phyloP scores from a whole-genome alignment of 2,797 vertebrate genomes.

The Myoxocephalus aenaeus region DNA sequence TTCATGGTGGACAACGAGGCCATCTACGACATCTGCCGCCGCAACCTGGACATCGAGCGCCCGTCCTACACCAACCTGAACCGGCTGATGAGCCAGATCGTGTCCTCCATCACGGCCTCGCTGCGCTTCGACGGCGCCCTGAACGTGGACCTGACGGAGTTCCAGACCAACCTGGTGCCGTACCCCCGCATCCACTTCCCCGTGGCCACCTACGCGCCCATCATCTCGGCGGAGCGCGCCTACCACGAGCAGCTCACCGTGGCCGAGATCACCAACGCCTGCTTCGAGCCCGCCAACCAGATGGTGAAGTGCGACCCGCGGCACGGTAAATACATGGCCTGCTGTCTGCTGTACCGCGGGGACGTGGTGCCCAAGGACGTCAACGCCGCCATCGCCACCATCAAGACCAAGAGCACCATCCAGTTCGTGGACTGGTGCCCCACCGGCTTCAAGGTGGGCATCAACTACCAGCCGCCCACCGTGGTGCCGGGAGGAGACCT shows the following conservation, averaged over 20 bases:
- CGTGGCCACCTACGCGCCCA: conserved; percentile 82
- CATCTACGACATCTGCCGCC: conserved; percentile 94
- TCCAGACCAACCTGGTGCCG: conserved; percentile 86
- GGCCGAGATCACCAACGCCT: conserved; percentile 83
- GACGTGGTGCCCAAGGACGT: conserved; percentile 91
- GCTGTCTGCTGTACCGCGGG: conserved; percentile 89
- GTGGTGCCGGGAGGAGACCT: conserved; percentile 89
- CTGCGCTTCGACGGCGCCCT: conserved; percentile 85
- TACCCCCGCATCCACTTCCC: conserved; percentile 87
- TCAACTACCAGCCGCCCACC: conserved; percentile 89
- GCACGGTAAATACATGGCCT: conserved; percentile 89
- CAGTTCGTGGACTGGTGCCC: conserved; percentile 86
- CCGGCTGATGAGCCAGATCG: conserved; percentile 83
- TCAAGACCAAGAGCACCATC: conserved; percentile 90
- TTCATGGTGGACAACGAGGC: conserved; percentile 98
- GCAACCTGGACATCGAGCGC: conserved; percentile 92
- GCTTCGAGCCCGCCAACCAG: conserved; percentile 81
- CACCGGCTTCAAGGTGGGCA: conserved; percentile 78
- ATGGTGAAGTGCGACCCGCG: conserved; percentile 79
- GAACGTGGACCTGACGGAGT: conserved; percentile 81
- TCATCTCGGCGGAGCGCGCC: conserved; percentile 83
- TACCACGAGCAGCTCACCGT: conserved; percentile 83
- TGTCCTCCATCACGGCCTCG: conserved; percentile 86
- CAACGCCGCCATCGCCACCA: conserved; percentile 90
- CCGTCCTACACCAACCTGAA: conserved; percentile 87